phyloP scores from a whole-genome alignment of 2,888 invertebrate genomes.

The Hydrotaea diabolus region DNA sequence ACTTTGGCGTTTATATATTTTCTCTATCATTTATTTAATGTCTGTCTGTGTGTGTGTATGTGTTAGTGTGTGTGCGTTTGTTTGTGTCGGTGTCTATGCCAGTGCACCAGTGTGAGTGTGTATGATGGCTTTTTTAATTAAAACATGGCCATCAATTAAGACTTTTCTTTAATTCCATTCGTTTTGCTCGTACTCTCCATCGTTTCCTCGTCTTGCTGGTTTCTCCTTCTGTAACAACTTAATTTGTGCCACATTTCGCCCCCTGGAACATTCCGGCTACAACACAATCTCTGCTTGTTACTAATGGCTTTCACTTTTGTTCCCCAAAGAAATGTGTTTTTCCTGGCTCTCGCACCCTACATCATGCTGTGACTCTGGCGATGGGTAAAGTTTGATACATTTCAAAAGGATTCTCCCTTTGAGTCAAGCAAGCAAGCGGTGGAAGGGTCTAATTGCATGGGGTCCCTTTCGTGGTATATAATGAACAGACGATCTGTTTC shows the following conservation, averaged over 20 bases:
- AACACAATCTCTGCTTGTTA: slow-evolving; percentile 33
- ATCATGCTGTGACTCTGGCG: neutral
- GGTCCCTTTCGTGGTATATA: too few relatives aligned
- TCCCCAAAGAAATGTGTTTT: slow-evolving; percentile 14
- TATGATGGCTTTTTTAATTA: slow-evolving; percentile 67
- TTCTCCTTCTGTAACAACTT: slow-evolving; percentile 44
- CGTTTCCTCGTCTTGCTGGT: neutral
- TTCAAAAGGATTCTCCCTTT: neutral
- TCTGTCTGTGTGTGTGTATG: slow-evolving; percentile 26
- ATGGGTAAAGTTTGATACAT: neutral
- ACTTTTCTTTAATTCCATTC: slow-evolving; percentile 52
- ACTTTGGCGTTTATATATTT: slow-evolving; percentile 57
- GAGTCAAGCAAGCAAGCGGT: too few relatives aligned
- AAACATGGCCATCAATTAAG: slow-evolving; percentile 70
- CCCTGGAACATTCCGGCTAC: slow-evolving; percentile 17
- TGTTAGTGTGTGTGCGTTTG: slow-evolving; percentile 29
- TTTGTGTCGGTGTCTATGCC: slow-evolving; percentile 37
- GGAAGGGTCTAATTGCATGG: too few relatives aligned
- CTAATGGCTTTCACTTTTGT: slow-evolving; percentile 49
- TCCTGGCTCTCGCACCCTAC: neutral
- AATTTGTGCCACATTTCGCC: slow-evolving; percentile 50
- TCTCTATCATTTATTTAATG: slow-evolving; percentile 52
- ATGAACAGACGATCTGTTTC: too few relatives aligned
- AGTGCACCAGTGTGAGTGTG: neutral
- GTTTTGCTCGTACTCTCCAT: slow-evolving; percentile 23